phyloP scores from a whole-genome alignment of 2,797 vertebrate genomes.

The Acanthornis magna region DNA sequence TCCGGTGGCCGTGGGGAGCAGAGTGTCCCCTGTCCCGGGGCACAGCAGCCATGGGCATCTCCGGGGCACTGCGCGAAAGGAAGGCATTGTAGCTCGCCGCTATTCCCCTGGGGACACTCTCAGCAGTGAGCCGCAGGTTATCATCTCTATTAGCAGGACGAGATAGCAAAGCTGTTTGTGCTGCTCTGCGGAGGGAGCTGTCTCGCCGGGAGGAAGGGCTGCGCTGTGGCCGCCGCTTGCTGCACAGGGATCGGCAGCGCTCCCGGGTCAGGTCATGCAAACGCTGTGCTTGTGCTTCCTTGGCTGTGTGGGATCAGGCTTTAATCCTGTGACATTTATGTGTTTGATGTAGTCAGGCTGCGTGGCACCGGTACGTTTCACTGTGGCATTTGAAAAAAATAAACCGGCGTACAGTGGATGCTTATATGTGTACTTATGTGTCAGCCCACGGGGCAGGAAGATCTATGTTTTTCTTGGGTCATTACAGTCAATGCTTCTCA shows the following conservation, averaged over 20 bases:
- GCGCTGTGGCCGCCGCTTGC: not conserved
- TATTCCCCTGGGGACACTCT: not conserved
- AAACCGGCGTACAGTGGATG: not conserved
- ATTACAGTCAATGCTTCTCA: not conserved
- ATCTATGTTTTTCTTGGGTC: not conserved
- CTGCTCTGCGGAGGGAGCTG: not conserved
- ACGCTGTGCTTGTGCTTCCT: accelerated
- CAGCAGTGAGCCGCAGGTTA: not conserved
- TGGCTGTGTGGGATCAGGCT: not conserved
- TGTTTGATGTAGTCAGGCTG: not conserved
- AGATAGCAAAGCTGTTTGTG: not conserved
- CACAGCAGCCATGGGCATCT: not conserved
- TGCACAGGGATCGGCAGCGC: not conserved
- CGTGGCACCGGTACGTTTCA: not conserved
- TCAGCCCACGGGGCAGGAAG: not conserved
- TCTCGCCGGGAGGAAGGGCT: accelerated
- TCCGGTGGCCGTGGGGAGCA: not conserved
- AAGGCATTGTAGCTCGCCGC: not conserved
- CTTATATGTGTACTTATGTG: accelerated
- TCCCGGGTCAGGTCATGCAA: accelerated
- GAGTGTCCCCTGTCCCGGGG: not conserved
- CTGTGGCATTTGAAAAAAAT: not conserved
- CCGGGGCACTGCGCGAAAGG: not conserved
- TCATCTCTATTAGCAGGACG: not conserved
- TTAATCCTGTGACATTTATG: not conserved